Base-by-base conservation (phyloP, 2,113 vertebrate species). In the Xenopus laevis region DNA sequence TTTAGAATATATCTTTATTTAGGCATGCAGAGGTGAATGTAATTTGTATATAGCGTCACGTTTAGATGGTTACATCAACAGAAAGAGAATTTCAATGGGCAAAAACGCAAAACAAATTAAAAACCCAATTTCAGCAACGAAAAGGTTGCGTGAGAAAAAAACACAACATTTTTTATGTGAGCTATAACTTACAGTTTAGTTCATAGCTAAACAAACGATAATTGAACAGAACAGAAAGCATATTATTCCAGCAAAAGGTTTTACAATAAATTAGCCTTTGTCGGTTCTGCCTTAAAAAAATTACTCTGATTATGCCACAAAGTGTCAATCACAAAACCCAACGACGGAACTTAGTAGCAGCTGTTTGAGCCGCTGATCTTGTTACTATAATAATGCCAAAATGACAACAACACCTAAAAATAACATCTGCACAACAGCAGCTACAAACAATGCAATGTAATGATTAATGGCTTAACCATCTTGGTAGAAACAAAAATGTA, bases 241-340 rank as follows among this genome's bases (percentile, higher is more conserved):
- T 62, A 60, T 45, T 65, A 57, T 65, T 74, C 21, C 57, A 47
- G 45, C 64, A 67, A 59, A 74, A 57, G 53, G 53, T 52, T 74
- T 47, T 74, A 57, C 53, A 67, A 20, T 47, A 74, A 74, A 50
- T 74, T 67, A 74, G 52, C 21, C 55, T 74, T 65, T 74, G 72
- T 60, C 64, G 47, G 30, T 60, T 67, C n/a, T 40, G n/a, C 62
- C 72, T 74, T 47, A 60, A 27, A 58, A 73, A 73, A 65, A 60
- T 59, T 15, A 67, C 64, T 59, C 18, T 74, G 40, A 74, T 74
- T 74, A 67, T 59, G 64, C 53, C 33, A 65, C 59, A 74, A 55
- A 74, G 21, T 67, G 16, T 46, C 40, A 74, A 66, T 73, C 63
- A 12, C 63, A 66, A 46, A 73, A 27, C n/a, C 18, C 18, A 73